Evolutionary conservation across 2,888 invertebrate genomes (phyloP).

Genomic region (Peribatodes rhomboidaria): DNA sequence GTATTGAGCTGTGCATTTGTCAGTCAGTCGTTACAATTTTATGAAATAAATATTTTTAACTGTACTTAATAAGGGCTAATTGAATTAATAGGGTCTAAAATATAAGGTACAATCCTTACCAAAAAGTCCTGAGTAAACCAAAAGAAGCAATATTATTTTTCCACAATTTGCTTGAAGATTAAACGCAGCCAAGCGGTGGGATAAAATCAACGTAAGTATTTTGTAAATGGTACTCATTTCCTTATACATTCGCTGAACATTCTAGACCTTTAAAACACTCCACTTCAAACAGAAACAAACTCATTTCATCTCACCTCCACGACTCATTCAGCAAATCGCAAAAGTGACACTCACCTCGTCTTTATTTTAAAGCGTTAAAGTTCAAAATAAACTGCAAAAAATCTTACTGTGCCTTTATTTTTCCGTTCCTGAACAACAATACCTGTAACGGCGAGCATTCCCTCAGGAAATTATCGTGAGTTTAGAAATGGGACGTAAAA

Average conservation of each 20-base stretch:
- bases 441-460: conserved; percentile 42
- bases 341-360: conserved; percentile 19
- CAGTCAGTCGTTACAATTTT: too few relatives aligned
- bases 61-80: too few relatives aligned
- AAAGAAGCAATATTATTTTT: background rate
- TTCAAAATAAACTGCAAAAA: conserved; percentile 18
- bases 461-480: conserved; percentile 46
- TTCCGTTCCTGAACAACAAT: conserved; percentile 32
- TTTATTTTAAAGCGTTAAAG: conserved; percentile 17
- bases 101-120: too few relatives aligned
- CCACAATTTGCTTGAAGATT: background rate
- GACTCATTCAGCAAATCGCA: conserved; percentile 25
- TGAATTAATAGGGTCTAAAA: too few relatives aligned
- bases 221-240: conserved; percentile 8
- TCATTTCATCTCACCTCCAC: conserved; percentile 31
- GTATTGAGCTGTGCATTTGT: too few relatives aligned
- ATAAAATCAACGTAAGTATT: background rate
- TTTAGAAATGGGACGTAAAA: conserved; percentile 45
- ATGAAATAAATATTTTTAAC: too few relatives aligned
- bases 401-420: conserved; percentile 28
- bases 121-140: background rate
- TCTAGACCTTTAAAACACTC: conserved; percentile 24
- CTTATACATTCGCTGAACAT: conserved; percentile 19
- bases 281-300: conserved; percentile 26
- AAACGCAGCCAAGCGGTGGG: conserved; percentile 4